Evolutionary conservation across 1,140 invertebrate species (phyloP).

Genomic region (Trichonephila clavata): DNA sequence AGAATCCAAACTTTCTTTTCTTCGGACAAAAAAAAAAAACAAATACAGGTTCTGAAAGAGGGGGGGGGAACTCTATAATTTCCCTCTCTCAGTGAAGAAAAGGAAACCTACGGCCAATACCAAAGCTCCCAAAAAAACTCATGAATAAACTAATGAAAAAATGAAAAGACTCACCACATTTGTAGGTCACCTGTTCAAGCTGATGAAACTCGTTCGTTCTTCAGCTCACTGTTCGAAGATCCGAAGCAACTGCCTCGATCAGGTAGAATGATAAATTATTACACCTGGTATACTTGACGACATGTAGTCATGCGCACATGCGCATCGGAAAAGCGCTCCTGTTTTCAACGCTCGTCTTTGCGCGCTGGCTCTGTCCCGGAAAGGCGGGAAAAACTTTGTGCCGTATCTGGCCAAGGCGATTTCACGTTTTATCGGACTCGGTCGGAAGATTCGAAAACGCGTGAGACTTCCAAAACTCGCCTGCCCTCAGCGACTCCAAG

Average conservation of each 20-base stretch:
- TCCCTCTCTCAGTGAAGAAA: background rate
- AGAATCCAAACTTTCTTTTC: background rate
- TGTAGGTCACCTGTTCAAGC: conserved; percentile 49
- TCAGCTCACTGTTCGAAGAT: background rate
- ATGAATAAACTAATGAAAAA: background rate
- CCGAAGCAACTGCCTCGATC: conserved; percentile 32
- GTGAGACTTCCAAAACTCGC: conserved; percentile 7
- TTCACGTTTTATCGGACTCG: conserved; percentile 2
- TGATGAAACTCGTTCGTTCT: background rate
- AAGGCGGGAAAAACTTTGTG: conserved; percentile 27
- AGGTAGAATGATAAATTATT: conserved; percentile 71
- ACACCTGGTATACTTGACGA: conserved; percentile 63
- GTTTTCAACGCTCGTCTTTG: conserved; percentile 23
- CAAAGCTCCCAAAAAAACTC: background rate
- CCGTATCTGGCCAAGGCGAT: background rate
- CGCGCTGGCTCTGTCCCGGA: background rate
- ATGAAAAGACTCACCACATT: conserved; percentile 34
- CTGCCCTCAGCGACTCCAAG: conserved; percentile 6
- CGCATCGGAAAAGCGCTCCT: conserved; percentile 40
- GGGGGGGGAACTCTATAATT: too few species aligned
- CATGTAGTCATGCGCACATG: conserved; percentile 39
- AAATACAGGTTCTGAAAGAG: background rate
- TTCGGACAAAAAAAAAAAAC: background rate
- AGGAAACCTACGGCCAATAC: conserved; percentile 13
- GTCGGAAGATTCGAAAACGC: conserved; percentile 10